A percentile compares a stretch with the other conserved stretches of the same genome.
These are phyloP conservation scores for Glaucomys volans DNA, from an alignment of 2,113 vertebrate species.

Conservation along the genomic window DNA sequence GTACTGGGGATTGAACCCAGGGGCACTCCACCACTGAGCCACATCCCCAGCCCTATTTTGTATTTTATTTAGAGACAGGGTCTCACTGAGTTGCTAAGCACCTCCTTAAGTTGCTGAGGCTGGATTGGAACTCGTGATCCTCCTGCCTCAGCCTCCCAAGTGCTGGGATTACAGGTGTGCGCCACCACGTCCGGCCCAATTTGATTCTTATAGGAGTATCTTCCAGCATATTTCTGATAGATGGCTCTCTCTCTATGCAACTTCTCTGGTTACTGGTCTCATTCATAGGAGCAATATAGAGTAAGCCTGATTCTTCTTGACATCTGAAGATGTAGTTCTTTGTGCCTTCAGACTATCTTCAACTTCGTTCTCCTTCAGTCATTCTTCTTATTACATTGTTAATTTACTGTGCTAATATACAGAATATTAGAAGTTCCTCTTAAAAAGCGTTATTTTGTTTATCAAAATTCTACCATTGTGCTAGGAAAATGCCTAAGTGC, in stretches of 20 bases:
- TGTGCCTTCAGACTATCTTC: neutral
- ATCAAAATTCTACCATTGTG: conserved; percentile 1
- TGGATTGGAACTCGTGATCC: too few species aligned
- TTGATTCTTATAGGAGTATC: neutral
- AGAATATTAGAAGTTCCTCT: conserved; percentile 27
- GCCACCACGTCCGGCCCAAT: too few species aligned
- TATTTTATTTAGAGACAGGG: too few species aligned
- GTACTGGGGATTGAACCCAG: too few species aligned
- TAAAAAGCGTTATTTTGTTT: conserved; percentile 30
- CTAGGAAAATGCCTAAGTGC: conserved; percentile 8
- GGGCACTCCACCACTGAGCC: too few species aligned
- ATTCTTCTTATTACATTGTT: neutral
- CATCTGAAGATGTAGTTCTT: neutral
- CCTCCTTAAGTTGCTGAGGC: too few species aligned
- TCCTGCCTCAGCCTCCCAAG: too few species aligned
- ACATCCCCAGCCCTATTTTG: too few species aligned
- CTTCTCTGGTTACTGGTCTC: neutral
- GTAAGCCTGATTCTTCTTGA: neutral
- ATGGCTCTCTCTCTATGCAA: neutral
- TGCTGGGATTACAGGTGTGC: too few species aligned
- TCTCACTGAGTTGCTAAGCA: too few species aligned
- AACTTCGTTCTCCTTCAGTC: conserved; percentile 24
- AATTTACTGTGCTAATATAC: neutral
- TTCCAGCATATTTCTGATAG: conserved; percentile 32
- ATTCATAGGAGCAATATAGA: neutral